Percentiles rank a stretch among this genome's conserved stretches.
Evolutionary conservation across 2,888 invertebrate genomes (phyloP).

Genomic region (Thera obeliscata): DNA sequence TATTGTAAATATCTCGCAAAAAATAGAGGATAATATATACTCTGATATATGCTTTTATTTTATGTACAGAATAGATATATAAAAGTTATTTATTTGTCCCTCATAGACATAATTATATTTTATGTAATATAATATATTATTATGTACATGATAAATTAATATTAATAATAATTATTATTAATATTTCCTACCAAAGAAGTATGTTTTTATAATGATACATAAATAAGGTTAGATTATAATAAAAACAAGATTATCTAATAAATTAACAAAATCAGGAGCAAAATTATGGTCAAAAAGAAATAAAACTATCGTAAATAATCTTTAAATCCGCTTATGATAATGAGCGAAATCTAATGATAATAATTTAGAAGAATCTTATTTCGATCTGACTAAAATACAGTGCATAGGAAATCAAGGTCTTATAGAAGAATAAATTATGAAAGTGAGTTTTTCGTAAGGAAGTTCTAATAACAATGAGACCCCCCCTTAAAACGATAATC

Average conservation of each 20-base stretch:
- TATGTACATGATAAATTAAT: too few species aligned
- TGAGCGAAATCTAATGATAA: constrained; percentile 51
- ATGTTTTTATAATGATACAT: background rate
- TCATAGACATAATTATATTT: too few species aligned
- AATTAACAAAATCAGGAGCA: constrained; percentile 21
- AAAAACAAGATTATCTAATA: background rate
- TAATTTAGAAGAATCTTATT: background rate
- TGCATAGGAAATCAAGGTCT: background rate
- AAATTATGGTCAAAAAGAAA: constrained; percentile 62
- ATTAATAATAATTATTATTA: too few species aligned
- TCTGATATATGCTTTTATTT: too few species aligned
- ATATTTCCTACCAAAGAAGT: background rate
- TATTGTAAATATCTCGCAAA: background rate
- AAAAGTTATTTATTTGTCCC: too few species aligned
- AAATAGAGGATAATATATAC: too few species aligned
- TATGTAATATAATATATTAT: too few species aligned
- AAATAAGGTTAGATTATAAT: background rate
- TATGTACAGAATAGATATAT: too few species aligned
- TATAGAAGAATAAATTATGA: too few species aligned
- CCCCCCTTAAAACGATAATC: too few species aligned
- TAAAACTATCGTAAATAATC: constrained; percentile 67
- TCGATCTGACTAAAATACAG: background rate
- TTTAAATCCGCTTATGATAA: constrained; percentile 75
- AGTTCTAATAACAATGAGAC: too few species aligned
- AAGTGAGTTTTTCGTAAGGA: too few species aligned